These are phyloP conservation scores for Melanerpes formicivorus DNA, from an alignment of 2,113 vertebrate genomes.

Conservation along the genomic window DNA sequence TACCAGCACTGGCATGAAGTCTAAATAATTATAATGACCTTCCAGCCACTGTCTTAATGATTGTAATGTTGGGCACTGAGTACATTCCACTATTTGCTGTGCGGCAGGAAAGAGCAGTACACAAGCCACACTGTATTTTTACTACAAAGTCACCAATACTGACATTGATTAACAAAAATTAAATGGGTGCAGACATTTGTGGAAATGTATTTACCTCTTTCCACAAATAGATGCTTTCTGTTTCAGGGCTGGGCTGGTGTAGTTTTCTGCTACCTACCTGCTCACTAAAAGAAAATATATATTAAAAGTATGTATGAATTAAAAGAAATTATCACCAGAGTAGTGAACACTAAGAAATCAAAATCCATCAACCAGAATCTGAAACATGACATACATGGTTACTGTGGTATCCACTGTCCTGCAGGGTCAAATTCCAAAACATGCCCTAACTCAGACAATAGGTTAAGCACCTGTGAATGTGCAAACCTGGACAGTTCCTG, in stretches of 20 bases:
- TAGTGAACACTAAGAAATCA: not conserved
- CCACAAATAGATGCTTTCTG: not conserved
- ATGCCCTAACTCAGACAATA: too few species aligned
- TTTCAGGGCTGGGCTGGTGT: not conserved
- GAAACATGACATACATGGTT: not conserved
- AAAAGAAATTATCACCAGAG: not conserved
- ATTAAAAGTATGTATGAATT: not conserved
- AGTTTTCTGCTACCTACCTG: not conserved
- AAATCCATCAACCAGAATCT: not conserved
- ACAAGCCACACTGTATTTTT: not conserved
- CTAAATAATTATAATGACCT: not conserved
- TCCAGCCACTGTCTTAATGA: not conserved
- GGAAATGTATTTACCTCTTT: not conserved
- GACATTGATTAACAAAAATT: not conserved
- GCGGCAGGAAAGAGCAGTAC: not conserved
- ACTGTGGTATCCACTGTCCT: not conserved
- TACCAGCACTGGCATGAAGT: not conserved
- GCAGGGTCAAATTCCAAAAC: too few species aligned
- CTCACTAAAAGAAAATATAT: not conserved
- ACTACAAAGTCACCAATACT: not conserved
- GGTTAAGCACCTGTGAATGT: too few species aligned
- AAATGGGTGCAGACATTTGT: not conserved
- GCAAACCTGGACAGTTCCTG: too few species aligned
- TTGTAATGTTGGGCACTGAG: not conserved
- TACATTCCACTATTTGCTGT: not conserved